Percentiles rank a stretch among this genome's conserved stretches.
These are phyloP conservation scores for Syngnathoides biaculeatus DNA, from an alignment of 2,113 vertebrate genomes.

Conservation along the genomic window DNA sequence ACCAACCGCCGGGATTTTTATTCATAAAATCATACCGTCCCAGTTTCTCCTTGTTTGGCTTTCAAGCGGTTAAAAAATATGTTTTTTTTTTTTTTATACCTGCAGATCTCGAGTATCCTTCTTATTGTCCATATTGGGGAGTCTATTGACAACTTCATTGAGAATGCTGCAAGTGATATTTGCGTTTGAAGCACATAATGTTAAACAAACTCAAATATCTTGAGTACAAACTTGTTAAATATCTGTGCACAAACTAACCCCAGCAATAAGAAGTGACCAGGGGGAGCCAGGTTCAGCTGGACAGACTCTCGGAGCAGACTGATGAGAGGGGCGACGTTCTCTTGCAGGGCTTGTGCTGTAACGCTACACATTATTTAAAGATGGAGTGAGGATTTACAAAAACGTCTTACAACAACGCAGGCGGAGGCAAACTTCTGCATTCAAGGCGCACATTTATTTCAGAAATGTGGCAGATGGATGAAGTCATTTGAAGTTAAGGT, in stretches of 20 bases:
- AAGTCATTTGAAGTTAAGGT: too few relatives aligned
- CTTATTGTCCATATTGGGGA: slow-evolving; percentile 88
- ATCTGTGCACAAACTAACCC: slow-evolving; percentile 73
- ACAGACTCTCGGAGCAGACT: slow-evolving; percentile 86
- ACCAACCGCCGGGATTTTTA: background rate
- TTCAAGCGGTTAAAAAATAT: background rate
- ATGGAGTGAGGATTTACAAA: background rate
- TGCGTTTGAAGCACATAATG: background rate
- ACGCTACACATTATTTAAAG: slow-evolving; percentile 66
- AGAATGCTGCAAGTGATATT: slow-evolving; percentile 77
- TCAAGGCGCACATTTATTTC: too few relatives aligned
- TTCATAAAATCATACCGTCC: too few relatives aligned
- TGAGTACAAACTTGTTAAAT: background rate
- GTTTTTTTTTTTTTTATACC: slow-evolving; percentile 64
- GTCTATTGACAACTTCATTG: slow-evolving; percentile 88
- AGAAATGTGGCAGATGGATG: too few relatives aligned
- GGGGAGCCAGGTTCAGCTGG: slow-evolving; percentile 88
- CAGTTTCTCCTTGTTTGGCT: background rate
- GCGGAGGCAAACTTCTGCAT: too few relatives aligned
- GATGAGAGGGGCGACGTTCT: slow-evolving; percentile 82
- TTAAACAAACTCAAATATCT: background rate
- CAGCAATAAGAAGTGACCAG: slow-evolving; percentile 90
- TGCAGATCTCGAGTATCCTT: slow-evolving; percentile 91
- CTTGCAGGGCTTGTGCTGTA: slow-evolving; percentile 78
- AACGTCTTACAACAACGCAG: too few relatives aligned